Evolutionary conservation across 2,888 invertebrate genomes (phyloP).

Genomic region (Andricus curvator): DNA sequence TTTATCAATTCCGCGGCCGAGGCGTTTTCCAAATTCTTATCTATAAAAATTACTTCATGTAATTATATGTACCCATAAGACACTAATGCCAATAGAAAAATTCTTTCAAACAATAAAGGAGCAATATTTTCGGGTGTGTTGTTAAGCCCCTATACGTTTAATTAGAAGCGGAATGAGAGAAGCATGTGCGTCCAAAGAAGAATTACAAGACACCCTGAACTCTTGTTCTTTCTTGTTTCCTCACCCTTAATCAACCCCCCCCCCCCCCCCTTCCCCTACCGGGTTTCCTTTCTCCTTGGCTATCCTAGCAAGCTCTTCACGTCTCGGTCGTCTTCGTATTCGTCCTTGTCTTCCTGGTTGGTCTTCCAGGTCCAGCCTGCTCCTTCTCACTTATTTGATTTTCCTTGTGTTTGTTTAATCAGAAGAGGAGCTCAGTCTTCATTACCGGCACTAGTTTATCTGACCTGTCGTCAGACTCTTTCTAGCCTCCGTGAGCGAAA

Average conservation of each 20-base stretch:
- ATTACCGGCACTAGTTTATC: slow-evolving; percentile 75
- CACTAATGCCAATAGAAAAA: too few relatives aligned
- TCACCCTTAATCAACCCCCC: slow-evolving; percentile 52
- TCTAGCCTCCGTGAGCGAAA: slow-evolving; percentile 48
- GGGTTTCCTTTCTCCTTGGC: slow-evolving; percentile 29
- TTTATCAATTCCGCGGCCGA: too few relatives aligned
- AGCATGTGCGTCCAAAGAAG: slow-evolving; percentile 52
- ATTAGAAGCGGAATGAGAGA: slow-evolving; percentile 65
- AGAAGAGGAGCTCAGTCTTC: slow-evolving; percentile 75
- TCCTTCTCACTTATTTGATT: slow-evolving; percentile 62
- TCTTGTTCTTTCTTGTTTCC: slow-evolving; percentile 54
- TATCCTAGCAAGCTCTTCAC: slow-evolving; percentile 23
- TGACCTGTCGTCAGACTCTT: slow-evolving; percentile 69
- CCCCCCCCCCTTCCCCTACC: too few relatives aligned
- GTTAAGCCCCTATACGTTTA: slow-evolving; percentile 64
- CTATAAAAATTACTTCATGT: too few relatives aligned
- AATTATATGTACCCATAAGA: too few relatives aligned
- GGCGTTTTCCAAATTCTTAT: too few relatives aligned
- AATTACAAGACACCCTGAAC: slow-evolving; percentile 53
- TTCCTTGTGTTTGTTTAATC: slow-evolving; percentile 75
- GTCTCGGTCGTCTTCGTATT: slow-evolving; percentile 29
- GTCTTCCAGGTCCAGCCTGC: slow-evolving; percentile 36
- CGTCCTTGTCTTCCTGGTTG: slow-evolving; percentile 40
- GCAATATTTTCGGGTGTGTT: slow-evolving; percentile 57
- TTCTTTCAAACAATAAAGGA: too few relatives aligned